phyloP scores from a whole-genome alignment of 1,140 invertebrate genomes.

The Anagrus nilaparvatae region DNA sequence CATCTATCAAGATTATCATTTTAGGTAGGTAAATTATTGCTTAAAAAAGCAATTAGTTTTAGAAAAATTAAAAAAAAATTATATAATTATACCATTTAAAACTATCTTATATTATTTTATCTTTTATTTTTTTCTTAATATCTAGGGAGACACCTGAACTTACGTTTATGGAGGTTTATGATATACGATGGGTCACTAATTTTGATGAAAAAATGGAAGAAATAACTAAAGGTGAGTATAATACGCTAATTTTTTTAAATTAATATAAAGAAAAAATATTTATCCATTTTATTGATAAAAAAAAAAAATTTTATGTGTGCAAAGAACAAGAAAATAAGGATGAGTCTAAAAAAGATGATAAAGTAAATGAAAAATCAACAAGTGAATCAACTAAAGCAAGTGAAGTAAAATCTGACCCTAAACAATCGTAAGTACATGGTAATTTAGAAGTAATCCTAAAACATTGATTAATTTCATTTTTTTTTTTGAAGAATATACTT shows the following conservation, averaged over 20 bases:
- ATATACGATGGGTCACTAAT: conserved; percentile 41
- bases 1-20: conserved; percentile 45
- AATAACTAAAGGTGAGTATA: conserved; percentile 39
- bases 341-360: conserved; percentile 19
- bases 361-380: conserved; percentile 9
- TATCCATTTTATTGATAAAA: conserved; percentile 1
- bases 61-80: too few species aligned
- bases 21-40: conserved; percentile 36
- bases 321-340: conserved; percentile 27
- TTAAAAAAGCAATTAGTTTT: too few species aligned
- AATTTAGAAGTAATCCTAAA: too few species aligned
- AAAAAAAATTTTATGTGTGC: conserved; percentile 14
- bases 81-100: too few species aligned
- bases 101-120: too few species aligned
- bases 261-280: neutral
- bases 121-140: neutral
- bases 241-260: conserved; percentile 10
- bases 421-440: conserved; percentile 39
- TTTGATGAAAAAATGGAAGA: conserved; percentile 41
- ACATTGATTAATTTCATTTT: too few species aligned
- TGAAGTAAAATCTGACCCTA: conserved; percentile 27
- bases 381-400: conserved; percentile 23
- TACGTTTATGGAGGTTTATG: conserved; percentile 43
- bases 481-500: neutral
- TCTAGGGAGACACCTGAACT: conserved; percentile 39